These are phyloP conservation scores for Zophobas atratus DNA, from an alignment of 1,140 invertebrate species.

Conservation along the genomic window DNA sequence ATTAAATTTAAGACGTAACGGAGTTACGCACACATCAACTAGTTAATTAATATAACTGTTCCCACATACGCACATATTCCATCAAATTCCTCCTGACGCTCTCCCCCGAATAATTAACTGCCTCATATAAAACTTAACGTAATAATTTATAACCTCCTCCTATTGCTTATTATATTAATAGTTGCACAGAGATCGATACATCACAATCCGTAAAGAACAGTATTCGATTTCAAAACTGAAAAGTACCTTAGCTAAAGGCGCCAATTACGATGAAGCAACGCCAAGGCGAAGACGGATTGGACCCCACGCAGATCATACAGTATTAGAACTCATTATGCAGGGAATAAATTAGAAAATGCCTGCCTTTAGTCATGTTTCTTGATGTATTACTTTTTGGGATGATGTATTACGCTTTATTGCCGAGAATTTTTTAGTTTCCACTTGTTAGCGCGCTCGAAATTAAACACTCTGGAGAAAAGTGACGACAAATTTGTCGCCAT, in stretches of 20 bases:
- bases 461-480: slow-evolving; percentile 15
- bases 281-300: slow-evolving; percentile 49
- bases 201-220: slow-evolving; percentile 17
- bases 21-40: not conserved
- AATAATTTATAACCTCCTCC: slow-evolving; percentile 4
- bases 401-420: slow-evolving; percentile 40
- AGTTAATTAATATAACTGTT: not conserved
- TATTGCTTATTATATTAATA: slow-evolving; percentile 30
- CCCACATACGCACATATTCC: not conserved
- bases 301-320: slow-evolving; percentile 57
- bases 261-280: slow-evolving; percentile 49
- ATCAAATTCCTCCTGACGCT: not conserved
- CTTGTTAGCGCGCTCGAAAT: slow-evolving; percentile 34
- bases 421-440: slow-evolving; percentile 31
- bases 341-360: slow-evolving; percentile 58
- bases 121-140: slow-evolving; percentile 1
- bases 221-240: slow-evolving; percentile 48
- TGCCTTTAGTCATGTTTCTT: slow-evolving; percentile 55
- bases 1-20: no score
- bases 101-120: not conserved
- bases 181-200: slow-evolving; percentile 18
- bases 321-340: slow-evolving; percentile 59
- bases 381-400: slow-evolving; percentile 52
- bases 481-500: slow-evolving; percentile 17
- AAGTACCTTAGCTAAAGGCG: slow-evolving; percentile 51